Base-by-base conservation (phyloP, 2,113 vertebrate genomes). In the Pseudolaguvia tuberculata region DNA sequence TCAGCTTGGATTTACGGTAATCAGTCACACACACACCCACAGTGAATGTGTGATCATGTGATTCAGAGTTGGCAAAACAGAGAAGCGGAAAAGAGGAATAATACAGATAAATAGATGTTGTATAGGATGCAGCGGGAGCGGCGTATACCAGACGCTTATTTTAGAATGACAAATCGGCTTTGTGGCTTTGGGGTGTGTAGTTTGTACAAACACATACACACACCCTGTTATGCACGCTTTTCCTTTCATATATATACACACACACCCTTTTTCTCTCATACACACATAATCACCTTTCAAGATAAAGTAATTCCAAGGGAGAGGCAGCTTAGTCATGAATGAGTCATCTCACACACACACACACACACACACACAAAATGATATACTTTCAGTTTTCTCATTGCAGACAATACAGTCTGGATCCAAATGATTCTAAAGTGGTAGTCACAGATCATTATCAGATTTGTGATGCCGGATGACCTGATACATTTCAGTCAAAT, bases 301-400 rank as follows among this genome's bases (percentile, higher is more conserved):
- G 65, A 65, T 70, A 69, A 31, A 20, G 23, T 8, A 15, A 29
- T 52, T 42, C 17, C 39, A 45, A 53, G 48, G 57, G 35, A 73
- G 75, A 65, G 52, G 62, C 21, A 29, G 57, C 74, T 74, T 65
- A 68, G 72, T 73, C 31, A 56, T 59, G 48, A 18, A 53, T 83
- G 81, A 82, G 61, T 82, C 81, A 80, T 51, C 50, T 42, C 27
- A 76, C 31, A 74, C 39, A 70, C 58, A 65, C 39, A 52, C 14
- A 39, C 21, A 45, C n/a, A 72, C 70, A 42, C 14, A 59, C 47
- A 70, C 47, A 58, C 55, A n/a, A n/a, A n/a, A n/a, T n/a, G n/a
- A n/a, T n/a, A 51, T 65, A 25, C 45, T 66, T 50, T 66, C 8
- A 27, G 25, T 47, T 66, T 17, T 27, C 1, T 25, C 42, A 17